A percentile compares a stretch with the other conserved stretches of the same genome.
Conservation (phyloP, 2,888 invertebrate species). For the Bellardia bayeri region DNA sequence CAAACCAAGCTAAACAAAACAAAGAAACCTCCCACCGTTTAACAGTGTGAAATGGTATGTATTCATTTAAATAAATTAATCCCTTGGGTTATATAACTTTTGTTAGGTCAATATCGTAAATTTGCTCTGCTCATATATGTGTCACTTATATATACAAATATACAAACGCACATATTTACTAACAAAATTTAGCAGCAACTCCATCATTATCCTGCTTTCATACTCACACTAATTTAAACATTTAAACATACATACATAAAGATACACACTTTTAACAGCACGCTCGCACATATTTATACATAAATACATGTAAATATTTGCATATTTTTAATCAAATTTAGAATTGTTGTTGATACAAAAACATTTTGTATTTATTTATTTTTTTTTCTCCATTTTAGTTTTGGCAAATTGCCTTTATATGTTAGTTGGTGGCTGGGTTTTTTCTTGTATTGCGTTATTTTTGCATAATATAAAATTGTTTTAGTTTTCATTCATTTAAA, state of each 20-base stretch:
- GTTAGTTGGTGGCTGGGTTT: not conserved
- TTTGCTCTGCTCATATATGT: slow-evolving; percentile 1
- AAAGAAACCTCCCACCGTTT: slow-evolving; percentile 39
- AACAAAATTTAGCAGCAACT: slow-evolving; percentile 3
- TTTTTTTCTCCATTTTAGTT: not conserved
- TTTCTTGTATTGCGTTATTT: not conserved
- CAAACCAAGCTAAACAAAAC: slow-evolving; percentile 10
- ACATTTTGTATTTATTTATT: slow-evolving; percentile 1
- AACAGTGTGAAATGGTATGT: slow-evolving; percentile 54
- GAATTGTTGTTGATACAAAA: slow-evolving; percentile 52
- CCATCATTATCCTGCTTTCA: slow-evolving; percentile 37
- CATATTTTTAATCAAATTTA: slow-evolving; percentile 72
- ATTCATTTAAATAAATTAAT: slow-evolving; percentile 72
- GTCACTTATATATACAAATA: not conserved
- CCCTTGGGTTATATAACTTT: slow-evolving; percentile 67
- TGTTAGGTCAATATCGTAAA: slow-evolving; percentile 43
- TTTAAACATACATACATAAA: slow-evolving; percentile 3
- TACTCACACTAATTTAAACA: slow-evolving; percentile 28
- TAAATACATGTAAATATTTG: slow-evolving; percentile 55
- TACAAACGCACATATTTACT: slow-evolving; percentile 1
- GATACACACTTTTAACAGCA: not conserved
- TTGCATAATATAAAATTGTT: slow-evolving; percentile 28
- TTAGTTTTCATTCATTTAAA: slow-evolving; percentile 47
- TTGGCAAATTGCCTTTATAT: slow-evolving; percentile 53
- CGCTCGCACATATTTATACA: not conserved